Evolutionary conservation across 2,797 vertebrate species (phyloP).

Genomic region (Schizopygopsis malacanthus): DNA sequence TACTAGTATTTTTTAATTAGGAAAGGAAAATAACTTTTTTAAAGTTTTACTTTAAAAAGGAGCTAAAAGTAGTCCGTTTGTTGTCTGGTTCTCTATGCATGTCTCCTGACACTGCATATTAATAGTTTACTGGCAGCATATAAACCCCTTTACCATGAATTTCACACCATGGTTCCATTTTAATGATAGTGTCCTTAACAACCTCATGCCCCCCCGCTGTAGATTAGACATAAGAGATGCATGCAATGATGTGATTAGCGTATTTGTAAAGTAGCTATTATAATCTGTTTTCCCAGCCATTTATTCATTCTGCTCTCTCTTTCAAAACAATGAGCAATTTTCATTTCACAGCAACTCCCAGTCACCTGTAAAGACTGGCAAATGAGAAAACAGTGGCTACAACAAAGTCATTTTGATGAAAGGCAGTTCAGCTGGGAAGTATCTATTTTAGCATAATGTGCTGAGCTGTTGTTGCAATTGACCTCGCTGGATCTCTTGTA

Average conservation of each 20-base stretch:
- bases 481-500: slow-evolving; percentile 61
- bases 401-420: slow-evolving; percentile 35
- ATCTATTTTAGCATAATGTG: slow-evolving; percentile 61
- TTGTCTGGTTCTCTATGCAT: background rate
- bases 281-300: slow-evolving; percentile 18
- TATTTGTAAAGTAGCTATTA: slow-evolving; percentile 50
- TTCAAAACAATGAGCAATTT: slow-evolving; percentile 59
- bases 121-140: background rate
- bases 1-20: background rate
- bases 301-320: slow-evolving; percentile 41
- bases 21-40: background rate
- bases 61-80: background rate
- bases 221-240: slow-evolving; percentile 18
- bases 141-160: background rate
- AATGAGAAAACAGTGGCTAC: slow-evolving; percentile 30
- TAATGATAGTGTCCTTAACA: background rate
- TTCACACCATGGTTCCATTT: slow-evolving; percentile 15
- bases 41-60: background rate
- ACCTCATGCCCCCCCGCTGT: background rate
- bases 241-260: slow-evolving; percentile 36
- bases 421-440: slow-evolving; percentile 49
- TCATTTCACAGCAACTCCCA: slow-evolving; percentile 55
- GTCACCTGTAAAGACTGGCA: slow-evolving; percentile 36
- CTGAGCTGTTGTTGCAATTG: slow-evolving; percentile 58
- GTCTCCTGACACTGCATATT: background rate